A percentile compares a stretch with the other conserved stretches of the same genome.
phyloP scores from a whole-genome alignment of 2,113 vertebrate genomes.

The Ictalurus punctatus region DNA sequence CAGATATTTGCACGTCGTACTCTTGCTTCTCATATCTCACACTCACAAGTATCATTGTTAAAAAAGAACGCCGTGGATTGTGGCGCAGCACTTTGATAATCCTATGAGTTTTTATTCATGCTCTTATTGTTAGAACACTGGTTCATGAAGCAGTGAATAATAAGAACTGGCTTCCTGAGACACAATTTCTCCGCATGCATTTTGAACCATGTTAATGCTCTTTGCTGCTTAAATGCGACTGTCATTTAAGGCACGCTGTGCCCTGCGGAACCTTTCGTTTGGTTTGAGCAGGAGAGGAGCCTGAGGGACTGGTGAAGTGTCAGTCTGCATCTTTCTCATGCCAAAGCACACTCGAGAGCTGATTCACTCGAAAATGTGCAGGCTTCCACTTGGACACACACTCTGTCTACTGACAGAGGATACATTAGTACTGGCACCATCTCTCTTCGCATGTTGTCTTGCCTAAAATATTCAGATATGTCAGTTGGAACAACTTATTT shows the following conservation, averaged over 20 bases:
- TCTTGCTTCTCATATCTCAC: not conserved
- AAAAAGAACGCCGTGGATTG: not conserved
- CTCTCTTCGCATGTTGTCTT: not conserved
- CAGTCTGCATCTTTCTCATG: conserved; percentile 24
- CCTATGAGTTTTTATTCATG: not conserved
- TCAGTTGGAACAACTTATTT: too few species aligned
- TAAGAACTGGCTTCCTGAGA: not conserved
- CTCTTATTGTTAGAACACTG: not conserved
- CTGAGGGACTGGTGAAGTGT: conserved; percentile 28
- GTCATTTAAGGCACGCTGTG: not conserved
- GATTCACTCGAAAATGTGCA: conserved; percentile 2
- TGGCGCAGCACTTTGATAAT: not conserved
- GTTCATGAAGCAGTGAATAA: not conserved
- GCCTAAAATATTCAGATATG: not conserved
- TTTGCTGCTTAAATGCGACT: not conserved
- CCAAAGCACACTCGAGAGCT: conserved; percentile 5
- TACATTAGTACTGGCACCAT: not conserved
- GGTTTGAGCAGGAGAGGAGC: not conserved
- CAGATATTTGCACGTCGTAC: not conserved
- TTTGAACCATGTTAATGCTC: not conserved
- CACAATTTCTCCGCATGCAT: not conserved
- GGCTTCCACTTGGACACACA: conserved; percentile 19
- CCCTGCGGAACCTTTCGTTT: not conserved
- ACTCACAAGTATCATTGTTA: not conserved
- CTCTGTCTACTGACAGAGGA: not conserved